Conservation (phyloP, 2,113 vertebrate genomes). For the Jaculus jaculus region DNA sequence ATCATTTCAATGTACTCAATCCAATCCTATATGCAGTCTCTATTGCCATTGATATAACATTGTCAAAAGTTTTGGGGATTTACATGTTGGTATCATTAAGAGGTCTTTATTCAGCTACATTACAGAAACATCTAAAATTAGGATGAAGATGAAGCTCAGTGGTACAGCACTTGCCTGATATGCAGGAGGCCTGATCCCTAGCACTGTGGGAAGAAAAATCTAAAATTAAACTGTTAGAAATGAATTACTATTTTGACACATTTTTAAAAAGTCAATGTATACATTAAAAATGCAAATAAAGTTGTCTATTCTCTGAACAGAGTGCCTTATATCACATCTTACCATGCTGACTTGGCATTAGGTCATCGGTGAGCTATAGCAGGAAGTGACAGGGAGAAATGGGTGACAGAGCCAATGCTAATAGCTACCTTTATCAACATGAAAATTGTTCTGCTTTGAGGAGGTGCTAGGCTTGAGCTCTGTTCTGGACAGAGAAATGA, state of each 20-base stretch:
- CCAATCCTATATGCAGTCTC: not conserved
- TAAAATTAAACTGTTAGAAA: conserved; percentile 3
- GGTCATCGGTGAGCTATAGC: not conserved
- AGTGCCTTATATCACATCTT: too few relatives aligned
- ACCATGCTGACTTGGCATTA: not conserved
- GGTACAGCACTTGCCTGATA: not conserved
- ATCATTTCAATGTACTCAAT: not conserved
- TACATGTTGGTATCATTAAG: not conserved
- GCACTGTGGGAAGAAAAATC: not conserved
- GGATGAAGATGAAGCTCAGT: not conserved
- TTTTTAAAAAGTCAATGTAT: not conserved
- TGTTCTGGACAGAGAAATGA: not conserved
- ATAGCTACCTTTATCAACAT: not conserved
- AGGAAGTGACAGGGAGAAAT: not conserved
- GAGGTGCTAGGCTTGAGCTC: not conserved
- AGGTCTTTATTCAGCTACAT: not conserved
- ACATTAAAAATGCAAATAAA: not conserved
- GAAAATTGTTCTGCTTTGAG: not conserved
- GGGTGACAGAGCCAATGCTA: not conserved
- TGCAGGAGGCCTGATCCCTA: not conserved
- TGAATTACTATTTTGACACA: conserved; percentile 20
- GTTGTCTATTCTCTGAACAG: not conserved
- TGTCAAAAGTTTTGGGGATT: not conserved
- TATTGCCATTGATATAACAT: not conserved
- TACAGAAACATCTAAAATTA: conserved; percentile 7